Evolutionary conservation across 2,797 vertebrate species (phyloP), one percentile per base, ranked within the genome.

Genomic region (Muraenolepis orangiensis): DNA sequence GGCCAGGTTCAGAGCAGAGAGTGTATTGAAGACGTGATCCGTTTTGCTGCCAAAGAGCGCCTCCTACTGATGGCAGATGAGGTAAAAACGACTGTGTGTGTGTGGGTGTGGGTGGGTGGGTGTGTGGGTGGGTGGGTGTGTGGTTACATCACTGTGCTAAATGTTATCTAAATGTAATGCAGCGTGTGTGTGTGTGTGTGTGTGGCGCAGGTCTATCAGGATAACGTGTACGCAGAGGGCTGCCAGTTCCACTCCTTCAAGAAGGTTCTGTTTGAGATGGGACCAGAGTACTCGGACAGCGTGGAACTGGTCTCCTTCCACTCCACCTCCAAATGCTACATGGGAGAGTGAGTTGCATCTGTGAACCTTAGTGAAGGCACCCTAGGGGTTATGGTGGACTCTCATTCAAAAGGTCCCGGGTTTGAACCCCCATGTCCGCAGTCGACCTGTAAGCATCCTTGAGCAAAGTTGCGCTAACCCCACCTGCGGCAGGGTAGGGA

Each of bases 281-380:
- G 96, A 6, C 94, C 95, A 0, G 94, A 96, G 26, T 97, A 94
- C 77, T 85, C 94, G 0, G 79, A 86, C 1, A 87, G 70, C 2
- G 94, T 98, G 82, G 96, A 98, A 72, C 89, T 98, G 76, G 96
- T 88, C 0, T 97, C 96, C 26, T 98, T 98, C 88, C 96, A 98
- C 88, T 98, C 97, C 23, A 88, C 94, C 76, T 98, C 97, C 64
- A 98, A 97, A 80, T 96, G 97, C 79, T 98, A 95, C 93, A 96
- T 96, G 95, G 97, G 96, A 89, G 96, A 98, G 97, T 98, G 85
- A 91, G 96, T 95, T 12, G n/a, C n/a, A n/a, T n/a, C n/a, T n/a
- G n/a, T n/a, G n/a, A n/a, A n/a, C n/a, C n/a, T n/a, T n/a, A 51
- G 42, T 51, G 42, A 14, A 51, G n/a, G n/a, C n/a, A n/a, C n/a